Percentiles rank a stretch among this genome's conserved stretches.
Evolutionary conservation across 64 coral and sea anemone genomes (phyloP).

Genomic region (Hydrozoanthus tunicans): DNA sequence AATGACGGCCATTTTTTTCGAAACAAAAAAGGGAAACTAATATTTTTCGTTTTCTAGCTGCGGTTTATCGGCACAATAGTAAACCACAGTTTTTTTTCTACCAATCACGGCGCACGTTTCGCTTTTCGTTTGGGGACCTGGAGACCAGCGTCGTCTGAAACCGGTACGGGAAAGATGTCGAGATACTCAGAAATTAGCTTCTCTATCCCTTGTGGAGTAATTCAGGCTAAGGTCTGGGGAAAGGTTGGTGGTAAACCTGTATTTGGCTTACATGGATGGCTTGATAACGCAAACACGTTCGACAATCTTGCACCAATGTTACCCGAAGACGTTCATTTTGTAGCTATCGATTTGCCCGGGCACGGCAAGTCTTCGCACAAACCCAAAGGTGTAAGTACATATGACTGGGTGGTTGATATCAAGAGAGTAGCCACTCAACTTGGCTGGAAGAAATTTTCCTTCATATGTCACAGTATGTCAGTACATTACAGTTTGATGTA

Average conservation of each 20-base stretch:
- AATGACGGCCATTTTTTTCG: no score
- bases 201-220: constrained; percentile 66
- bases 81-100: no score
- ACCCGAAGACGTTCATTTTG: constrained; percentile 70
- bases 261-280: constrained; percentile 72
- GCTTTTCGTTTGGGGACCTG: no score
- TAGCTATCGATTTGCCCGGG: constrained; percentile 84
- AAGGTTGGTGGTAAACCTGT: constrained; percentile 47
- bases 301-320: constrained; percentile 73
- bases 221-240: constrained; percentile 82
- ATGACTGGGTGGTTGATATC: constrained; percentile 84
- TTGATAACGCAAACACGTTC: constrained; percentile 84
- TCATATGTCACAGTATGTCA: constrained; percentile 85
- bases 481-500: constrained; percentile 53
- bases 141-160: no score
- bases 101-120: no score
- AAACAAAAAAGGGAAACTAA: no score
- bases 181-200: no score
- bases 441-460: constrained; percentile 70
- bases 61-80: no score
- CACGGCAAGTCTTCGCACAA: constrained; percentile 83
- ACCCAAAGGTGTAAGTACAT: constrained; percentile 56
- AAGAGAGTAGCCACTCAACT: constrained; percentile 77
- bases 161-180: no score
- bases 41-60: no score